Evolutionary conservation across 1,140 invertebrate genomes (phyloP), one percentile per base, ranked within the genome.

Genomic region (Hetaerina americana): DNA sequence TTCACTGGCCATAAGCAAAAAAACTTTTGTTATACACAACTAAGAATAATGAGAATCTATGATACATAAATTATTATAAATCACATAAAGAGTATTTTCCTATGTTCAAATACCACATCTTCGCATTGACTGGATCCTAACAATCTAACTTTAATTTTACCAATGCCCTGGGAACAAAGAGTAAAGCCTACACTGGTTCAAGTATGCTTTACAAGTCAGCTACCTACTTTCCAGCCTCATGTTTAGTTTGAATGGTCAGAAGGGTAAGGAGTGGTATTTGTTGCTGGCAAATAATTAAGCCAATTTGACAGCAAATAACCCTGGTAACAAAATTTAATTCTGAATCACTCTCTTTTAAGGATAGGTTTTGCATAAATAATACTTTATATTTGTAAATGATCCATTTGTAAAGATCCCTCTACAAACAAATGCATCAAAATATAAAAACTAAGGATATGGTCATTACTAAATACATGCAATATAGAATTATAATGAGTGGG

Each of bases 171-270:
- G 72, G 72, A 73, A 73, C 72, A 69, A 71, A 71, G 70, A 73
- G 72, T 29, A 57, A 57, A 57, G 40, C 40, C 40, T 57, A 57
- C 40, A 57, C 40, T 57, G 40, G 40, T 57, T 57, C 40, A 57
- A 57, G 40, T 57, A 57, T 57, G 40, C 40, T 57, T 57, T 57
- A 57, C 40, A 57, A 57, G 22, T 57, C 40, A 57, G 40, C 40
- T 57, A 57, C 40, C 40, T 57, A 57, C 75, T 76, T 76, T 76
- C 75, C 75, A 76, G 75, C 75, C 75, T 76, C 74, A 73, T 72
- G 66, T 57, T 57, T 57, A n/a, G 40, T 57, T 57, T 57, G 40
- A 57, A 27, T 68, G 26, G 67, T 28, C 27, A 68, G 22, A 57
- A 57, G 40, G 40, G 40, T 57, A 57, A 57, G 40, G 40, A 57